These are phyloP conservation scores for Benthosema pterotum DNA, from an alignment of 2,797 vertebrate species.

Conservation along the genomic window DNA sequence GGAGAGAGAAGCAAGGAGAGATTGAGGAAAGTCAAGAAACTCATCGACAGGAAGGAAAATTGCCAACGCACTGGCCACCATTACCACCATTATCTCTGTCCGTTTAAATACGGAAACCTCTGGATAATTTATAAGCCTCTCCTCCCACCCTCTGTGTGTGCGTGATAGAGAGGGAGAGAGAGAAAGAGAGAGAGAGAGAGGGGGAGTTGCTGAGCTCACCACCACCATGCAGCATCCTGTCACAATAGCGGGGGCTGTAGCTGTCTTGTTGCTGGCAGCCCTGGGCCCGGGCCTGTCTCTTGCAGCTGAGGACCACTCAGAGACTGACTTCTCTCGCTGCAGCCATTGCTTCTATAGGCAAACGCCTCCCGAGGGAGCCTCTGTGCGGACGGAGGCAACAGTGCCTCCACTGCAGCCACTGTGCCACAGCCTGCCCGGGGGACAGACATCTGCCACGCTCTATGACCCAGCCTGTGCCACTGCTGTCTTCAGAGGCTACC, in stretches of 20 bases:
- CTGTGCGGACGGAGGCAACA: constrained; percentile 23
- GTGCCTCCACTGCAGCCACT: constrained; percentile 49
- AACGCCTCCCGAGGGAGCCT: constrained; percentile 60
- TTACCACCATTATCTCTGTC: constrained; percentile 53
- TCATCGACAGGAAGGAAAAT: constrained; percentile 33
- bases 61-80: constrained; percentile 18
- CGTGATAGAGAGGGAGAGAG: constrained; percentile 18
- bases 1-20: constrained; percentile 31
- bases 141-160: constrained; percentile 44
- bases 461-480: constrained; percentile 68
- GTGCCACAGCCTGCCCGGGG: constrained; percentile 72
- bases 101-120: constrained; percentile 62
- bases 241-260: constrained; percentile 59
- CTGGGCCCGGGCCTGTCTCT: constrained; percentile 67
- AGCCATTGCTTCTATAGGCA: constrained; percentile 75
- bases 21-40: constrained; percentile 49
- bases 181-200: constrained; percentile 36
- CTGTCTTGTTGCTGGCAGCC: constrained; percentile 66
- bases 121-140: constrained; percentile 75
- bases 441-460: constrained; percentile 71
- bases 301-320: constrained; percentile 56
- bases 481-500: constrained; percentile 75
- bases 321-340: constrained; percentile 64
- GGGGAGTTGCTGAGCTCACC: constrained; percentile 64
- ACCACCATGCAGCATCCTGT: constrained; percentile 73